Conservation (phyloP, 2,113 vertebrate species). For the Ailuropoda melanoleuca region DNA sequence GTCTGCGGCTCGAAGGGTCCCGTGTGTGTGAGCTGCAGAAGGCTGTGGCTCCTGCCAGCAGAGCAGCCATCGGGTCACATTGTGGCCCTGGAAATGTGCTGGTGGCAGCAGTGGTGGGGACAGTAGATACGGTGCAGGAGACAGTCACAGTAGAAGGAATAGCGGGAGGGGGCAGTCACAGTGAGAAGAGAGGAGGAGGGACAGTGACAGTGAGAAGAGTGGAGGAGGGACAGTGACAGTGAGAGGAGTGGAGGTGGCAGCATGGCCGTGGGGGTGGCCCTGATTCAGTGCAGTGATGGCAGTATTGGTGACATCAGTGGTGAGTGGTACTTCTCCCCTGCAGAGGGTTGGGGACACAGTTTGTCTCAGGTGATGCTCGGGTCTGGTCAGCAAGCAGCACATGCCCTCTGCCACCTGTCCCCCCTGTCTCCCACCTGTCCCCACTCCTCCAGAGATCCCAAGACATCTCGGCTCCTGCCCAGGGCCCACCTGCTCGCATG, state of each 20-base stretch:
- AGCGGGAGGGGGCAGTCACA: rapidly evolving
- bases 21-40: neutral
- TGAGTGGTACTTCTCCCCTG: neutral
- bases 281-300: rapidly evolving
- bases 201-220: too few relatives aligned
- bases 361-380: too few relatives aligned
- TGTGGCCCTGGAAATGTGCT: too few relatives aligned
- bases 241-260: too few relatives aligned
- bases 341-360: too few relatives aligned
- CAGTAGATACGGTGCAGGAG: neutral
- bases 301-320: neutral
- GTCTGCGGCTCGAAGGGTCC: neutral
- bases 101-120: neutral
- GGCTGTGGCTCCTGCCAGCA: too few relatives aligned
- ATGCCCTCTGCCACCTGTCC: neutral
- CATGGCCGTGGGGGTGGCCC: neutral
- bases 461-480: neutral
- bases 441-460: neutral
- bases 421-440: neutral
- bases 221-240: too few relatives aligned
- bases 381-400: neutral
- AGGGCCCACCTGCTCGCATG: rapidly evolving
- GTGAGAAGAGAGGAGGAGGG: too few relatives aligned
- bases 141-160: neutral
- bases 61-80: too few relatives aligned